A percentile compares a stretch with the other conserved stretches of the same genome.
These are phyloP conservation scores for Chaetodon trifascialis DNA, from an alignment of 2,113 vertebrate species.

Conservation along the genomic window DNA sequence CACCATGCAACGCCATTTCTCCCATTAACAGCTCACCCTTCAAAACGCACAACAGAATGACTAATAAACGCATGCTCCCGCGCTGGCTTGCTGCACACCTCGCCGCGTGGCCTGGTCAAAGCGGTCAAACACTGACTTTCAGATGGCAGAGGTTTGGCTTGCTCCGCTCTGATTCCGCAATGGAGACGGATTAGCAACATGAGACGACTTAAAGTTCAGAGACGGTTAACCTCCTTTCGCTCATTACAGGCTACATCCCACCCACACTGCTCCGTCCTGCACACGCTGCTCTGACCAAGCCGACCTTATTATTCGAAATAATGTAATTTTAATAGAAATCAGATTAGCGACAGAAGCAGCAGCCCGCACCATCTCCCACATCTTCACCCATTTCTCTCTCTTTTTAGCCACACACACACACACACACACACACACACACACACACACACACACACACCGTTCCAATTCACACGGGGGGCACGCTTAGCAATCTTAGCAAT, in stretches of 20 bases:
- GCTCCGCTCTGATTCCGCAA: slow-evolving; percentile 23
- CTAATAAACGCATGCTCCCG: slow-evolving; percentile 41
- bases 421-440: not conserved
- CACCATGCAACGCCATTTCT: slow-evolving; percentile 75
- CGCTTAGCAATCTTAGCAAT: slow-evolving; percentile 70
- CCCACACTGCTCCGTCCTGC: slow-evolving; percentile 48
- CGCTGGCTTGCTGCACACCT: slow-evolving; percentile 21
- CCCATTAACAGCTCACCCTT: slow-evolving; percentile 75
- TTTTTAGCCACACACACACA: not conserved
- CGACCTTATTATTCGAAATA: slow-evolving; percentile 67
- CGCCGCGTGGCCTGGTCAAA: not conserved
- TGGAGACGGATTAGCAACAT: slow-evolving; percentile 51
- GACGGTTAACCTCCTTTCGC: slow-evolving; percentile 54
- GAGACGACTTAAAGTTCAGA: slow-evolving; percentile 58
- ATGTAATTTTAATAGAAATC: slow-evolving; percentile 72
- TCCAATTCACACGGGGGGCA: slow-evolving; percentile 62
- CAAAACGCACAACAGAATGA: slow-evolving; percentile 59
- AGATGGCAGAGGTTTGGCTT: not conserved
- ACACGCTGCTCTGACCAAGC: slow-evolving; percentile 34
- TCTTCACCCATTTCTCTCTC: slow-evolving; percentile 17
- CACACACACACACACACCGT: not conserved
- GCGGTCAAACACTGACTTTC: no score
- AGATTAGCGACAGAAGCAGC: slow-evolving; percentile 46
- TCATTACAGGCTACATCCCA: slow-evolving; percentile 55
- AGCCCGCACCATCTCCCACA: slow-evolving; percentile 20